Evolutionary conservation across 2,888 invertebrate species (phyloP).

Genomic region (Merodon equestris): DNA sequence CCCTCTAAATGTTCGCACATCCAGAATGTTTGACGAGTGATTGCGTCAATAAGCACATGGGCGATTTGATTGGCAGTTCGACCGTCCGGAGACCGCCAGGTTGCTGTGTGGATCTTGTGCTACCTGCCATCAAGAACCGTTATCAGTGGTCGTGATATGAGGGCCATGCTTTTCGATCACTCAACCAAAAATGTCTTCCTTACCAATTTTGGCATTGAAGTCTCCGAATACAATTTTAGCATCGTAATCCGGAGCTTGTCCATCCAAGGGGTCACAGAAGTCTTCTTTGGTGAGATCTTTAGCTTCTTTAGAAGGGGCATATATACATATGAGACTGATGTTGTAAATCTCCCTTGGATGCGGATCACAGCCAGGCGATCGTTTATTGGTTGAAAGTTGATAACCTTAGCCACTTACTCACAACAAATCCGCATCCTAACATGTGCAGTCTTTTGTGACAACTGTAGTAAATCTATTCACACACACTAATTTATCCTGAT

Average conservation of each 20-base stretch:
- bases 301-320: not conserved
- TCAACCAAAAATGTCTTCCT: not conserved
- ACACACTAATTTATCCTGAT: no score
- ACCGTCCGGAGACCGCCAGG: slow-evolving; percentile 1
- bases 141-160: not conserved
- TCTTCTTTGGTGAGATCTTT: no score
- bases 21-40: no score
- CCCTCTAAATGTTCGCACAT: no score
- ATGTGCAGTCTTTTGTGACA: slow-evolving; percentile 11
- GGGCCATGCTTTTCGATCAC: not conserved
- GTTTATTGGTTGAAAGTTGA: slow-evolving; percentile 3
- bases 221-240: not conserved
- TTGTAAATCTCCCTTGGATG: not conserved
- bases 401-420: slow-evolving; percentile 7
- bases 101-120: slow-evolving; percentile 7
- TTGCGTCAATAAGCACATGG: no score
- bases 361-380: slow-evolving; percentile 13
- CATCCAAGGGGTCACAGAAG: not conserved
- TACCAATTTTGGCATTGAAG: not conserved
- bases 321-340: not conserved
- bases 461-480: no score
- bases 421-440: slow-evolving; percentile 12
- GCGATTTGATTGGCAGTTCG: not conserved
- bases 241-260: not conserved
- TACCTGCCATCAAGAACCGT: not conserved